Evolutionary conservation across 92 coral and sea anemone species (phyloP).

Genomic region (Porites divaricata): DNA sequence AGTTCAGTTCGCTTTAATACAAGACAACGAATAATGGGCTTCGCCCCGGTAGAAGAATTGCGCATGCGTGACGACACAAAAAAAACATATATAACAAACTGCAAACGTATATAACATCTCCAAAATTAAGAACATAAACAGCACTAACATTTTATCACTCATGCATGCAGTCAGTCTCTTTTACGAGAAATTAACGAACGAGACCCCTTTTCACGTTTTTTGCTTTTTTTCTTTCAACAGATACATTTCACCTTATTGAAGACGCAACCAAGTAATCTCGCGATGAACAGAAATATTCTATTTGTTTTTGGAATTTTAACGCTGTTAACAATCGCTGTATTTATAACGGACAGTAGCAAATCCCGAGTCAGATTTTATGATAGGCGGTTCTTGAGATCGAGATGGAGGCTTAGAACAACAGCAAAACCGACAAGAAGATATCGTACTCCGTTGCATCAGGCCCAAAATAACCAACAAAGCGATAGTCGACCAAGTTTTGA

Average conservation of each 20-base stretch:
- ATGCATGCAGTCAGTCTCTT: no score
- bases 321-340: background rate
- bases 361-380: background rate
- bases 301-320: constrained; percentile 6
- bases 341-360: constrained; percentile 8
- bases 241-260: background rate
- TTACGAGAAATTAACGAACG: no score
- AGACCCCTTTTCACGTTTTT: background rate
- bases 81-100: no score
- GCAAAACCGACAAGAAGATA: constrained; percentile 3
- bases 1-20: no score
- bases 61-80: no score
- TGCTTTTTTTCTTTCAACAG: background rate
- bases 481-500: background rate
- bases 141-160: background rate
- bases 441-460: background rate
- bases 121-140: no score
- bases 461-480: background rate
- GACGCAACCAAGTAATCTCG: background rate
- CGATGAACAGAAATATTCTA: constrained; percentile 3
- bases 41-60: no score
- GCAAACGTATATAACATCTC: no score
- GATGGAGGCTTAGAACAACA: background rate
- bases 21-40: no score
- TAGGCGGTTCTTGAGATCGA: constrained; percentile 4